phyloP scores from a whole-genome alignment of 2,113 vertebrate genomes.

The Hippoglossus stenolepis region DNA sequence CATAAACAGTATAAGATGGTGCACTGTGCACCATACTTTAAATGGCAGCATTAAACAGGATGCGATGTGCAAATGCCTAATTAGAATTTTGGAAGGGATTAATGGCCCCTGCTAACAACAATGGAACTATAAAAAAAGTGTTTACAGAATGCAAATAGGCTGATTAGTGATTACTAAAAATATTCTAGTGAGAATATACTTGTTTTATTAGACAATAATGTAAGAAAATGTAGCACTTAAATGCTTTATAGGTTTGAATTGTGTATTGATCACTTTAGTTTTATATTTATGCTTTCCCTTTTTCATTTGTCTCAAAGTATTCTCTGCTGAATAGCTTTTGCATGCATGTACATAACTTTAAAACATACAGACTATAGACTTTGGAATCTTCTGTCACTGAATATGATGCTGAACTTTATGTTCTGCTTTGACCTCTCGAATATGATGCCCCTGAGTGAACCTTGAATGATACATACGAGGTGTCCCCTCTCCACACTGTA shows the following conservation, averaged over 20 bases:
- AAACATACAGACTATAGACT: not conserved
- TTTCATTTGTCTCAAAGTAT: not conserved
- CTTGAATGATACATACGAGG: not conserved
- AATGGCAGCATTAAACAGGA: constrained; percentile 32
- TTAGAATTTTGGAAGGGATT: constrained; percentile 8
- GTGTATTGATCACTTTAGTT: not conserved
- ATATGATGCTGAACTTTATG: too few species aligned
- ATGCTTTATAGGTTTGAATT: not conserved
- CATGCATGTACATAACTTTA: not conserved
- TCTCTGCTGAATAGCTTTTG: not conserved
- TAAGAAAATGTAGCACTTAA: not conserved
- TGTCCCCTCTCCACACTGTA: too few species aligned
- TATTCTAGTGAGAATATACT: not conserved
- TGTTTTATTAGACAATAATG: not conserved
- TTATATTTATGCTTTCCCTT: not conserved
- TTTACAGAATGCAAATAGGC: constrained; percentile 11
- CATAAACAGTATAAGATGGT: constrained; percentile 33
- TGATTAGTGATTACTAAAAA: not conserved
- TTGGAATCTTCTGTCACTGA: not conserved
- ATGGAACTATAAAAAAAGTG: not conserved
- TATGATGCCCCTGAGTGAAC: not conserved
- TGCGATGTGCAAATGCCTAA: constrained; percentile 31
- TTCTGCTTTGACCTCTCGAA: not conserved
- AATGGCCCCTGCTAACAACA: constrained; percentile 3
- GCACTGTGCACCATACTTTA: constrained; percentile 13